These are phyloP conservation scores for Rhodeus uyekii DNA, from an alignment of 2,797 vertebrate species.

Conservation along the genomic window DNA sequence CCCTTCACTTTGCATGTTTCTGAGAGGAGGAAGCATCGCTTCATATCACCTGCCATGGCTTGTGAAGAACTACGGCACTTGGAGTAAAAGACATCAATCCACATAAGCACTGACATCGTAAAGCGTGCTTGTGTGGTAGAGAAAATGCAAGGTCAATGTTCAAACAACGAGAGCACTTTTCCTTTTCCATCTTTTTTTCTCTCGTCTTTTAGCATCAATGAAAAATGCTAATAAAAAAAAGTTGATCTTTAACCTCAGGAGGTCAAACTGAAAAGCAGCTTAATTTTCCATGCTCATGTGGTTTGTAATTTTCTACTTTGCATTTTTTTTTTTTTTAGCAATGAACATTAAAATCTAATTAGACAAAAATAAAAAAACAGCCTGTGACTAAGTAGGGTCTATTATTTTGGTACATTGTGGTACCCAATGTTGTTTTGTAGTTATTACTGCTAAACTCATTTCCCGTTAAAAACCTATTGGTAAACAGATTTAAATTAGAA, in stretches of 20 bases:
- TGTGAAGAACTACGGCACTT: neutral
- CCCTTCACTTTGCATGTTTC: conserved; percentile 15
- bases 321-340: neutral
- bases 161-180: neutral
- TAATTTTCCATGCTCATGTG: neutral
- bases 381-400: neutral
- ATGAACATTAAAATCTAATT: neutral
- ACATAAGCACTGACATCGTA: neutral
- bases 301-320: neutral
- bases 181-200: neutral
- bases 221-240: neutral
- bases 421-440: neutral
- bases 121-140: neutral
- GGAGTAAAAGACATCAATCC: neutral
- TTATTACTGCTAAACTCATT: neutral
- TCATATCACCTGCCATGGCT: conserved; percentile 9
- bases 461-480: neutral
- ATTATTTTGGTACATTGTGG: neutral
- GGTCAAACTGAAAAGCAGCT: neutral
- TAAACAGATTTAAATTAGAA: neutral
- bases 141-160: conserved; percentile 12
- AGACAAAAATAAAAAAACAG: neutral
- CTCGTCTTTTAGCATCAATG: too few species aligned
- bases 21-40: neutral
- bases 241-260: neutral